These are phyloP conservation scores for Eristalis tenax DNA, from an alignment of 2,888 invertebrate genomes.

Conservation along the genomic window DNA sequence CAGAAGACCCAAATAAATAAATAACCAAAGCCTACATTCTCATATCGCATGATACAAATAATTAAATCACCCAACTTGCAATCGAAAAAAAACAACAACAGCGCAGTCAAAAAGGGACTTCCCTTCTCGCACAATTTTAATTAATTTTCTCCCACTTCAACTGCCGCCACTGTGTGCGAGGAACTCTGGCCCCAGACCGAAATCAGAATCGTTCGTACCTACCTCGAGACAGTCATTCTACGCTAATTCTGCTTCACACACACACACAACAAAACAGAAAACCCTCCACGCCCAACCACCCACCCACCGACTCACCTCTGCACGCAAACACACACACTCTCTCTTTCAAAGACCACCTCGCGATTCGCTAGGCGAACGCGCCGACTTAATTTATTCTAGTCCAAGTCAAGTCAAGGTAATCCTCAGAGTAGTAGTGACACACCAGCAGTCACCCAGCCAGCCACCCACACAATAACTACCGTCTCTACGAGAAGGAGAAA, in stretches of 20 bases:
- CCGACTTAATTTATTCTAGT: constrained; percentile 65
- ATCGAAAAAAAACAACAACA: constrained; percentile 8
- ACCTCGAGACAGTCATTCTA: constrained; percentile 2
- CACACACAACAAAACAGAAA: neutral
- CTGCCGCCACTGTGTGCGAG: neutral
- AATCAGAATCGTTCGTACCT: constrained; percentile 3
- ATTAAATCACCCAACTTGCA: constrained; percentile 60
- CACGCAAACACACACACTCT: neutral
- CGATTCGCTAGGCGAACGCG: constrained; percentile 39
- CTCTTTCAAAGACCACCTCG: constrained; percentile 8
- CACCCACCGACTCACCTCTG: neutral
- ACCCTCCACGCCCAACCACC: neutral
- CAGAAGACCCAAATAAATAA: constrained; percentile 29
- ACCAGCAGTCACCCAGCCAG: neutral
- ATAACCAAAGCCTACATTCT: constrained; percentile 51
- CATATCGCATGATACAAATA: constrained; percentile 58
- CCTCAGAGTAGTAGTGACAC: constrained; percentile 25
- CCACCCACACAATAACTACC: neutral
- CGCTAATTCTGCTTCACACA: neutral
- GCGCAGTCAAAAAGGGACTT: neutral
- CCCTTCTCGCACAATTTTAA: constrained; percentile 60
- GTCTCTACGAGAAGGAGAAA: neutral
- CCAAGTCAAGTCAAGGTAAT: constrained; percentile 67
- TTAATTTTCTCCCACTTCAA: constrained; percentile 43
- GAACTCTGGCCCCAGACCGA: neutral